A percentile compares a stretch with the other conserved stretches of the same genome.
Evolutionary conservation across 2,888 invertebrate genomes (phyloP).

Genomic region (Melieria crassipennis): DNA sequence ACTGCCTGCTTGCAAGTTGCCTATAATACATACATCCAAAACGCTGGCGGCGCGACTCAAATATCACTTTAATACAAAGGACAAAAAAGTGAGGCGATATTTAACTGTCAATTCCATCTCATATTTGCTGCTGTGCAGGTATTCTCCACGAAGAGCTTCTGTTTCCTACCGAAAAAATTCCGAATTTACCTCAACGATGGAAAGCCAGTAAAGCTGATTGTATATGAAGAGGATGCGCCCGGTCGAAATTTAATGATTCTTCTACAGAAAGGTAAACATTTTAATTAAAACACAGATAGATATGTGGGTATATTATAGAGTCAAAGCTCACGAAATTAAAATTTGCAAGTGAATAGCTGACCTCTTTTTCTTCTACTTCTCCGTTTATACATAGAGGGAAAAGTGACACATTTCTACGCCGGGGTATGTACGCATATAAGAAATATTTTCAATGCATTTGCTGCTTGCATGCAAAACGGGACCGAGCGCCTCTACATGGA

Average conservation of each 20-base stretch:
- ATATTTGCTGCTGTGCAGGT: slow-evolving; percentile 14
- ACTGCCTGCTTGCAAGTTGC: slow-evolving; percentile 31
- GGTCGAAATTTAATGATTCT: slow-evolving; percentile 37
- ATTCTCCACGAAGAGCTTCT: slow-evolving; percentile 30
- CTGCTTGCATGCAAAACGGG: slow-evolving; percentile 36
- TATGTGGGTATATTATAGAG: too few species aligned
- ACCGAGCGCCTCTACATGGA: slow-evolving; percentile 41
- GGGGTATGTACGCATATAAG: slow-evolving; percentile 40
- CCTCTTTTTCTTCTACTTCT: neutral
- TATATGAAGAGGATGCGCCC: slow-evolving; percentile 35
- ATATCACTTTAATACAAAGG: slow-evolving; percentile 26
- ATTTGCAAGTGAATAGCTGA: neutral
- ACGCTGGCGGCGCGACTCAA: slow-evolving; percentile 32
- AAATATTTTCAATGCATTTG: slow-evolving; percentile 38
- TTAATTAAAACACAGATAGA: neutral
- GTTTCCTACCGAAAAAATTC: slow-evolving; percentile 33
- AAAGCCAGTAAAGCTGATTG: slow-evolving; percentile 23
- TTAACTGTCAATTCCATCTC: neutral
- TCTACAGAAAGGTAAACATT: slow-evolving; percentile 35
- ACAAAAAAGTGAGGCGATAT: slow-evolving; percentile 30
- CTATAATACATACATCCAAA: slow-evolving; percentile 40
- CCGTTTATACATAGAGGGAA: slow-evolving; percentile 29
- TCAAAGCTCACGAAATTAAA: neutral
- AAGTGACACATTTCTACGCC: slow-evolving; percentile 42
- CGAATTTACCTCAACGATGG: slow-evolving; percentile 8